Percentiles rank a stretch among this genome's conserved stretches.
Evolutionary conservation across 2,113 vertebrate species (phyloP).

Genomic region (Amblyornis subalaris): DNA sequence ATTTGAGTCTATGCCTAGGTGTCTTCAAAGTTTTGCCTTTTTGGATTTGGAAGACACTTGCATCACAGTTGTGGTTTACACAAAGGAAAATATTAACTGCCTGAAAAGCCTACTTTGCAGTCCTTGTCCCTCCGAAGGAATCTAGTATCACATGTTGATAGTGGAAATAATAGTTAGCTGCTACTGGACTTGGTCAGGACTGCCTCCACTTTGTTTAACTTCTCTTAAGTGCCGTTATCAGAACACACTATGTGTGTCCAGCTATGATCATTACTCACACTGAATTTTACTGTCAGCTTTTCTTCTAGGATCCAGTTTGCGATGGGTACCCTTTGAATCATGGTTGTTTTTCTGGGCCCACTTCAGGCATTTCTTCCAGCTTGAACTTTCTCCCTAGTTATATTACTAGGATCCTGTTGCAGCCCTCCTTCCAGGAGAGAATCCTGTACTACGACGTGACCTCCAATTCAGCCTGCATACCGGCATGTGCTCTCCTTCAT

Average conservation of each 20-base stretch:
- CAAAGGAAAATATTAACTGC: background rate
- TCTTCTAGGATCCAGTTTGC: background rate
- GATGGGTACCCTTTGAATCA: background rate
- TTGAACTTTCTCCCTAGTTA: background rate
- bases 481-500: background rate
- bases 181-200: background rate
- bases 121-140: background rate
- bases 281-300: background rate
- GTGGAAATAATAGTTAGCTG: background rate
- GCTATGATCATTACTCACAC: background rate
- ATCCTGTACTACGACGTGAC: background rate
- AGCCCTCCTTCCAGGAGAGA: background rate
- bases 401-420: background rate
- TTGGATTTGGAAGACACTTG: background rate
- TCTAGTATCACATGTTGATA: rapidly evolving
- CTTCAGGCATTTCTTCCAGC: background rate
- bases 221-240: background rate
- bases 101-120: background rate
- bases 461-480: background rate
- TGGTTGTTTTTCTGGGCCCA: background rate
- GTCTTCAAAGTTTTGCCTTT: background rate
- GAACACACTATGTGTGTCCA: background rate
- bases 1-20: background rate
- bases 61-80: background rate
- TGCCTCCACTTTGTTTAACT: background rate